Conservation (phyloP, 2,888 invertebrate species). For the Trachelus iudaicus region DNA sequence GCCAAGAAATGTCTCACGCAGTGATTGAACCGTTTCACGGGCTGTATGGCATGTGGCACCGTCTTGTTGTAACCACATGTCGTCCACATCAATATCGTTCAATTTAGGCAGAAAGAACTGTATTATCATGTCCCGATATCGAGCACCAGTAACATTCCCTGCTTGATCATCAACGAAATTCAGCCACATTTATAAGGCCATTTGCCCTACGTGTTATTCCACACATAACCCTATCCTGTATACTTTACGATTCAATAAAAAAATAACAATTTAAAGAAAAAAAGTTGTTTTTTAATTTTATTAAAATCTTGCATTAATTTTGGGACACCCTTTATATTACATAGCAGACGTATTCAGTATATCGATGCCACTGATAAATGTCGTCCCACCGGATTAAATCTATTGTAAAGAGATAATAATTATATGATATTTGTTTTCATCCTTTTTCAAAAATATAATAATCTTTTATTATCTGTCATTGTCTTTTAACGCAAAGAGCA, state of each 20-base stretch:
- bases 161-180: slow-evolving; percentile 15
- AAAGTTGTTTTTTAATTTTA: no score
- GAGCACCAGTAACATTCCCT: slow-evolving; percentile 38
- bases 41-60: slow-evolving; percentile 18
- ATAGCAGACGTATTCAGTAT: neutral
- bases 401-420: neutral
- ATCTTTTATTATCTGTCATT: neutral
- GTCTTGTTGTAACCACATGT: slow-evolving; percentile 16
- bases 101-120: slow-evolving; percentile 28
- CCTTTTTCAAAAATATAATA: neutral
- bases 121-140: slow-evolving; percentile 37
- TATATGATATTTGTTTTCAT: neutral
- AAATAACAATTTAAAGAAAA: no score
- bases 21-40: slow-evolving; percentile 12
- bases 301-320: no score
- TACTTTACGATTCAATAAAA: no score
- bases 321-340: neutral
- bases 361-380: neutral
- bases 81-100: slow-evolving; percentile 24
- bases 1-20: slow-evolving; percentile 11
- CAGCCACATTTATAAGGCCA: no score
- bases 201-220: no score
- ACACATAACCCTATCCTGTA: no score
- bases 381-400: neutral
- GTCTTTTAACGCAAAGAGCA: neutral